phyloP scores from a whole-genome alignment of 2,797 vertebrate species.

The Acanthornis magna region DNA sequence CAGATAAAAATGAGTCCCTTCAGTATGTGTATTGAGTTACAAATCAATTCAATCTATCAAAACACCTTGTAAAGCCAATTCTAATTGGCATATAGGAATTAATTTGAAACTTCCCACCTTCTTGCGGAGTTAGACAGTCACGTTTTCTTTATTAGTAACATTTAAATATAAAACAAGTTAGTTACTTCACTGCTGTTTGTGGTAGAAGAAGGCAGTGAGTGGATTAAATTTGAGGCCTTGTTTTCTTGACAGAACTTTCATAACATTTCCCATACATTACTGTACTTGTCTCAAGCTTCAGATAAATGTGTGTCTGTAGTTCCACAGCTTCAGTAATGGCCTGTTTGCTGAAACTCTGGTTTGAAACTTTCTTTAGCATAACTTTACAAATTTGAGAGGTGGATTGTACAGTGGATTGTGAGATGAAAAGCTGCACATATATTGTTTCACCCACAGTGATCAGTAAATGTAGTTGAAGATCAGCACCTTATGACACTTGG shows the following conservation, averaged over 20 bases:
- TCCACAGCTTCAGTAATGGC: neutral
- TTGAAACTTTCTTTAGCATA: neutral
- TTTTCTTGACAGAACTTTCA: slow-evolving; percentile 19
- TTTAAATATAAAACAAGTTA: neutral
- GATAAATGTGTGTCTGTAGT: neutral
- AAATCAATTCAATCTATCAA: neutral
- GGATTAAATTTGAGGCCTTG: neutral
- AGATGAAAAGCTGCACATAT: neutral
- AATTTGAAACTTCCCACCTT: neutral
- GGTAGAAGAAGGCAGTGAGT: neutral
- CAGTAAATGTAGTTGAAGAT: neutral
- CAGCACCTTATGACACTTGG: neutral
- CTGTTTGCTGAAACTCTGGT: neutral
- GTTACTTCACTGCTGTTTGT: neutral
- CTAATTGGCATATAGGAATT: neutral
- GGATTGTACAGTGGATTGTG: neutral
- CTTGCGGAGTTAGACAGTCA: neutral
- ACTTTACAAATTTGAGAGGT: neutral
- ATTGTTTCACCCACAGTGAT: neutral
- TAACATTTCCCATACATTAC: slow-evolving; percentile 10
- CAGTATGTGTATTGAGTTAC: neutral
- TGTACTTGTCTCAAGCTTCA: neutral
- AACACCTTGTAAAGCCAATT: neutral
- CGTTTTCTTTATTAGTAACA: slow-evolving; percentile 2
- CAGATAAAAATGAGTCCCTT: neutral